Conservation (phyloP, 2,113 vertebrate species). For the Muntiacus muntjak region DNA sequence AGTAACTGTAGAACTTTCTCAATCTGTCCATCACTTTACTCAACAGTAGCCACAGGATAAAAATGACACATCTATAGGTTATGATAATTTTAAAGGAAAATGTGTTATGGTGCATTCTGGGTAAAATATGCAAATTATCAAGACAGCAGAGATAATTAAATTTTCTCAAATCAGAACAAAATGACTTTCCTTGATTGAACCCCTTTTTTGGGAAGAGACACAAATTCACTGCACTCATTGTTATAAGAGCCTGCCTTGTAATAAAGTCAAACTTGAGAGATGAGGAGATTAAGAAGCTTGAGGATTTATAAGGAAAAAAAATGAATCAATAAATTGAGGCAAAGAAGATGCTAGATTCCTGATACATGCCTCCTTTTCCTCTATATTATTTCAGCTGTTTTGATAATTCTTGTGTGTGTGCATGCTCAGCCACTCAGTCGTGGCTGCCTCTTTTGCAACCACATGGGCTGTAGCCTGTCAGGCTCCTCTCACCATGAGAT, state of each 20-base stretch:
- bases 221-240: not conserved
- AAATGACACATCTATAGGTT: constrained; percentile 11
- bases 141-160: constrained; percentile 20
- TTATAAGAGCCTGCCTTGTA: not conserved
- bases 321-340: not conserved
- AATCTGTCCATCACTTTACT: constrained; percentile 8
- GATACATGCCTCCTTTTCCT: not conserved
- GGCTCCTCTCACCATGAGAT: not conserved
- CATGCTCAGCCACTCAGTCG: not conserved
- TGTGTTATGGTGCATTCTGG: not conserved
- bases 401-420: not conserved
- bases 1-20: constrained; percentile 48
- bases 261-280: not conserved
- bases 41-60: not conserved
- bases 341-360: not conserved
- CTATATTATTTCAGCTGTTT: not conserved
- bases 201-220: not conserved
- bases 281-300: not conserved
- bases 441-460: not conserved
- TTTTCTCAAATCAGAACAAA: constrained; percentile 43
- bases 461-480: not conserved
- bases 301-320: not conserved
- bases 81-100: constrained; percentile 41
- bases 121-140: constrained; percentile 40
- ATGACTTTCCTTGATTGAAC: not conserved